phyloP scores from a whole-genome alignment of 2,797 vertebrate genomes.

The Gallinago solitaria region DNA sequence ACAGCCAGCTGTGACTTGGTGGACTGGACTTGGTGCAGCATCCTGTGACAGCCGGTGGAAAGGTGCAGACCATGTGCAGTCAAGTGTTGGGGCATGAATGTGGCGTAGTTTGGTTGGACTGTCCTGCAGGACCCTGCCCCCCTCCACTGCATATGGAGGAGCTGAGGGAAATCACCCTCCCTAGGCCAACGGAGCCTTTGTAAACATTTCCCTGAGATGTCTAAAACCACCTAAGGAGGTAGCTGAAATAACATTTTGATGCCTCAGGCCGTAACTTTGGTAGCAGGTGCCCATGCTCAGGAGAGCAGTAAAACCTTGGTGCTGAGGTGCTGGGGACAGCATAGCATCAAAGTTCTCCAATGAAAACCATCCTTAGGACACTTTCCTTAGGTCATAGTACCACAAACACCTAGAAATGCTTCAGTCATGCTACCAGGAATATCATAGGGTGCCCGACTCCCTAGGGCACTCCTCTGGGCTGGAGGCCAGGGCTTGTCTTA shows the following conservation, averaged over 20 bases:
- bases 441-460: neutral
- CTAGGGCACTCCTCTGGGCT: neutral
- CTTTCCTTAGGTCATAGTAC: neutral
- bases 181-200: neutral
- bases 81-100: accelerated
- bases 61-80: neutral
- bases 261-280: neutral
- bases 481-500: neutral
- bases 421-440: neutral
- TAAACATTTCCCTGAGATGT: neutral
- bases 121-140: neutral
- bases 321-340: neutral
- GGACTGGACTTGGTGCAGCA: neutral
- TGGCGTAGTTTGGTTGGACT: neutral
- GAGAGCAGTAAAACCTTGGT: neutral
- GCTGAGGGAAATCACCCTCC: neutral
- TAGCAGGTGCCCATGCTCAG: neutral
- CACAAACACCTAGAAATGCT: neutral
- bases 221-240: neutral
- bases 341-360: neutral
- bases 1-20: neutral
- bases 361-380: neutral
- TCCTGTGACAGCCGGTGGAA: neutral
- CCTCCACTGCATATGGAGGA: neutral
- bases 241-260: neutral